Evolutionary conservation across 2,113 vertebrate genomes (phyloP).

Genomic region (Petrocephalus microphthalmus): DNA sequence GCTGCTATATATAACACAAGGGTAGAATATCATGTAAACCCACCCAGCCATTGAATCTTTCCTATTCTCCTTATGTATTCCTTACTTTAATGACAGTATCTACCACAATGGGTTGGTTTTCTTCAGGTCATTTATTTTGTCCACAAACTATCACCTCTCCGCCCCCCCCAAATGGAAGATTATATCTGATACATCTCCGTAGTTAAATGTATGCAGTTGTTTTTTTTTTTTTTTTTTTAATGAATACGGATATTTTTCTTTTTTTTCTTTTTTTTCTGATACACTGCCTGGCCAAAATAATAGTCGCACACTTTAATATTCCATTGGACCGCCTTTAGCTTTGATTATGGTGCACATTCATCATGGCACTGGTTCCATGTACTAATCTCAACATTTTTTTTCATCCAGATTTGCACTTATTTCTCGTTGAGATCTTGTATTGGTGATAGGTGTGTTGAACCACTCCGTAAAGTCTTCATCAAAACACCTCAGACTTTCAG

Average conservation of each 20-base stretch:
- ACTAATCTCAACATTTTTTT: no score
- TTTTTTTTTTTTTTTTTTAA: background rate
- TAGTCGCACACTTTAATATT: no score
- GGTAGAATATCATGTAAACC: slow-evolving; percentile 7
- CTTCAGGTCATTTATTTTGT: background rate
- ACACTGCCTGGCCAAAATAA: no score
- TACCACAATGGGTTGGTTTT: background rate
- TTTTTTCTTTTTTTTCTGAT: background rate
- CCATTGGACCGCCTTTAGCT: no score
- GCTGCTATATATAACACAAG: slow-evolving; percentile 7
- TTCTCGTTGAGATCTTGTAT: no score
- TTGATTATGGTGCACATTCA: no score
- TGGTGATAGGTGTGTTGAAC: no score
- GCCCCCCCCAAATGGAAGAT: background rate
- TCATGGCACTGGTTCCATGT: no score
- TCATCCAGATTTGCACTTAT: no score
- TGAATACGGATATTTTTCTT: background rate
- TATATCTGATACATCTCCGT: background rate
- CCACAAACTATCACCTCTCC: background rate
- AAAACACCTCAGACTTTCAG: no score
- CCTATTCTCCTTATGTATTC: background rate
- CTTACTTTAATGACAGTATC: background rate
- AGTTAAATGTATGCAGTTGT: background rate
- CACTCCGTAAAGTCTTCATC: no score
- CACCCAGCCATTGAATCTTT: background rate